A percentile compares a stretch with the other conserved stretches of the same genome.
Conservation (phyloP, 2,113 vertebrate genomes). For the Rhea pennata region DNA sequence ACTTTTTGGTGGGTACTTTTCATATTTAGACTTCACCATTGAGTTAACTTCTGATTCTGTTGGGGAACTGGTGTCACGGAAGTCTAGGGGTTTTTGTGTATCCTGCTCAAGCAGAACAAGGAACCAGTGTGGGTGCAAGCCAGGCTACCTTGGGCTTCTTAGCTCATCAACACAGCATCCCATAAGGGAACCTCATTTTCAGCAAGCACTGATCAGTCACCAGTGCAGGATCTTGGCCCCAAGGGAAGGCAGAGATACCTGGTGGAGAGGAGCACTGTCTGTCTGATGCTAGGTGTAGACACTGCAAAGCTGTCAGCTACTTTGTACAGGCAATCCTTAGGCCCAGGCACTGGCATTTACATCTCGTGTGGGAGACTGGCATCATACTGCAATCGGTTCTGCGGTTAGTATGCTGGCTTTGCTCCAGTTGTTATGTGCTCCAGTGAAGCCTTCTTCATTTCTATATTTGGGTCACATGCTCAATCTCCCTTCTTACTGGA, state of each 20-base stretch:
- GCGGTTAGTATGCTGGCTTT: not conserved
- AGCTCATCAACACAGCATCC: not conserved
- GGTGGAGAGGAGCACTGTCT: not conserved
- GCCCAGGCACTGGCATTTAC: not conserved
- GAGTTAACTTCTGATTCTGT: not conserved
- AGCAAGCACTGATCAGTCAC: not conserved
- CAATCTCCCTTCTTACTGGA: not conserved
- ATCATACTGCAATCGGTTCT: not conserved
- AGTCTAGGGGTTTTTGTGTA: not conserved
- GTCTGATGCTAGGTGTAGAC: not conserved
- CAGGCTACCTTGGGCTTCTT: rapidly evolving
- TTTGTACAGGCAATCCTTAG: rapidly evolving
- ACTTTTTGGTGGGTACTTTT: not conserved
- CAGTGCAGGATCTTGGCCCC: not conserved
- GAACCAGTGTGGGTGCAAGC: not conserved
- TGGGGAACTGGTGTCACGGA: not conserved
- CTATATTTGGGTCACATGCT: conserved; percentile 19
- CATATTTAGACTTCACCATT: not conserved
- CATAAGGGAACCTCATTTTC: not conserved
- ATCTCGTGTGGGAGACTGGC: not conserved
- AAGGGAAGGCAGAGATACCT: rapidly evolving
- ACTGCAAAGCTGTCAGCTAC: rapidly evolving
- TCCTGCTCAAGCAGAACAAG: not conserved
- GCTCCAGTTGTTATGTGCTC: not conserved
- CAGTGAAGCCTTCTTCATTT: not conserved